Evolutionary conservation across 2,113 vertebrate species (phyloP).

Genomic region (Cygnus atratus): DNA sequence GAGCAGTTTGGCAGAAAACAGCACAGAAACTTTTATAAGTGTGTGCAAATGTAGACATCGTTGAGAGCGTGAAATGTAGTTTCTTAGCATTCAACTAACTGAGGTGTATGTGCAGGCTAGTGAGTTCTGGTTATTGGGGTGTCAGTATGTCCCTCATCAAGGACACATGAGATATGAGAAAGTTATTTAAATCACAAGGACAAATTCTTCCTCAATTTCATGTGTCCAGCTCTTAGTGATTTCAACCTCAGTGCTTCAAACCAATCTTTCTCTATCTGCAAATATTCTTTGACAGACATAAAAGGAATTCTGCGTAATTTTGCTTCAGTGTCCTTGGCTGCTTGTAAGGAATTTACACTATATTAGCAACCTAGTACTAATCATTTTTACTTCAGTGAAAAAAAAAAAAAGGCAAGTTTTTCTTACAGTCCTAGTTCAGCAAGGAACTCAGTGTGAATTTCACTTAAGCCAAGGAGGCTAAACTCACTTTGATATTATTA

Average conservation of each 20-base stretch:
- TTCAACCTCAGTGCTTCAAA: not conserved
- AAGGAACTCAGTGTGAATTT: not conserved
- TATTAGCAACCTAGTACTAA: not conserved
- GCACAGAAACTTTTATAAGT: not conserved
- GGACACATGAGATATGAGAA: not conserved
- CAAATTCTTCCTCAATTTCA: not conserved
- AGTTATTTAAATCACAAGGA: not conserved
- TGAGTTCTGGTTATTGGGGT: not conserved
- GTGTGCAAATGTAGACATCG: not conserved
- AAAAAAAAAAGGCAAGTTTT: not conserved
- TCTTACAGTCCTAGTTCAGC: not conserved
- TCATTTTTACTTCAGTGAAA: not conserved
- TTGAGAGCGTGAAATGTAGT: not conserved
- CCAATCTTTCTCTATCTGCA: not conserved
- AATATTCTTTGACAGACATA: not conserved
- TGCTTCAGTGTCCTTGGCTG: not conserved
- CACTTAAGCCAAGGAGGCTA: not conserved
- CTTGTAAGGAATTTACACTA: not conserved
- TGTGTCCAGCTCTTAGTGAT: not conserved
- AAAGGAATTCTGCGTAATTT: constrained; percentile 16
- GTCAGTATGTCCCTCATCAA: not conserved
- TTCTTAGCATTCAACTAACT: not conserved
- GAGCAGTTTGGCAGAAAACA: not conserved
- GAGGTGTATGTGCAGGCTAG: not conserved
- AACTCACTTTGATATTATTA: not conserved